phyloP scores from a whole-genome alignment of 2,113 vertebrate genomes.

The Grantiella picta region DNA sequence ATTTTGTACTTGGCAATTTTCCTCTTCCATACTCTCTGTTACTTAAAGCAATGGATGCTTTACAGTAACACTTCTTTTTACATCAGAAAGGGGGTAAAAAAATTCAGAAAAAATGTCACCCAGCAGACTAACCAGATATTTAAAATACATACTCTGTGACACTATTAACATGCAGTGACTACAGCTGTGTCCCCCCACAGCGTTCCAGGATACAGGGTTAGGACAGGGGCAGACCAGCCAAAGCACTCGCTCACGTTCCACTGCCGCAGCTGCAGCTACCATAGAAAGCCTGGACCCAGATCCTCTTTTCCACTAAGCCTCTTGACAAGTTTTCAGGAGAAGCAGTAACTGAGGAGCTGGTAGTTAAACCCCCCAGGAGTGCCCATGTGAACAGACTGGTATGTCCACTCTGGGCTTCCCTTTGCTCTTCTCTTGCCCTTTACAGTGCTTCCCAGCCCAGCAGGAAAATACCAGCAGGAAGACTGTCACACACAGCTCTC shows the following conservation, averaged over 20 bases:
- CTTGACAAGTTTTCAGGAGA: not conserved
- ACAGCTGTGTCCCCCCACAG: not conserved
- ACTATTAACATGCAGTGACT: not conserved
- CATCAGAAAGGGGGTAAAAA: not conserved
- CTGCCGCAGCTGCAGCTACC: not conserved
- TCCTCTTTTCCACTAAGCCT: not conserved
- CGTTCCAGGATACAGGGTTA: not conserved
- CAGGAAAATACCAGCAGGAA: not conserved
- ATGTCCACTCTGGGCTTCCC: not conserved
- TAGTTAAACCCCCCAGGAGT: not conserved
- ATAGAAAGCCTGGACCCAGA: not conserved
- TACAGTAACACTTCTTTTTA: not conserved
- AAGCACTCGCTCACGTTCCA: not conserved
- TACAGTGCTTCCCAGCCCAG: not conserved
- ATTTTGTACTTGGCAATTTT: constrained; percentile 19
- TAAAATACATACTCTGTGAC: not conserved
- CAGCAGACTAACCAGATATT: not conserved
- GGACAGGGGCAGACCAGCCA: not conserved
- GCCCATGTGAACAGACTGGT: accelerated
- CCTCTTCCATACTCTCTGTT: not conserved
- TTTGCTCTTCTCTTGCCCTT: not conserved
- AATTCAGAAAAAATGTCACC: not conserved
- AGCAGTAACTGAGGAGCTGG: not conserved
- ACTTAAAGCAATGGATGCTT: constrained; percentile 11
- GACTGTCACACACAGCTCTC: not conserved